Base-by-base conservation (phyloP, 2,888 invertebrate species). In the Platynereis dumerilii region DNA sequence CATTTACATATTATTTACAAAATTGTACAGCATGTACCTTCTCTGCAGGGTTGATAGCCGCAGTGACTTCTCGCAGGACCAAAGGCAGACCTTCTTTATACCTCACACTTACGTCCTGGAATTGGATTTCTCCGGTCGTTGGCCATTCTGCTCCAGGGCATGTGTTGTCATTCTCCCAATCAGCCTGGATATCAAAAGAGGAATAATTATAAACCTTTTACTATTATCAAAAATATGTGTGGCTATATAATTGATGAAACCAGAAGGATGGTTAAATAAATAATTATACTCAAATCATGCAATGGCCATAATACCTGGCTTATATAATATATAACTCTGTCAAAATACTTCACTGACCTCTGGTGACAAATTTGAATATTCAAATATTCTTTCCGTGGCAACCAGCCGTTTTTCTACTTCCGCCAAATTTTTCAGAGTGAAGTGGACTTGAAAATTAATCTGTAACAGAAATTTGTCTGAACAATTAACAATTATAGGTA, bases 391-490 rank as follows among this genome's bases (percentile, higher is more conserved):
- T n/a, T 48, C 48, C 3, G 17, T 22, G 17, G 48, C 48, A n/a
- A 48, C 48, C 3, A 48, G 22, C 22, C 48, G 5, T 48, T n/a
- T 48, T n/a, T 48, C 48, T 3, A n/a, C 3, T 48, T 48, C 48
- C 3, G 48, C n/a, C 7, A 48, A 22, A 48, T 48, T 48, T n/a
- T 12, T 48, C 48, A 48, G n/a, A 7, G 22, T 7, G 48, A 20
- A 48, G 48, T 48, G 20, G 17, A 48, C 7, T 22, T 48, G 48
- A n/a, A n/a, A 48, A 7, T n/a, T 48, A n/a, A 48, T 48, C 48
- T 48, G 48, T 22, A 48, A 42, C n/a, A n/a, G n/a, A n/a, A n/a
- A n/a, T n/a, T n/a, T n/a, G n/a, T n/a, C n/a, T n/a, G n/a, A n/a
- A n/a, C n/a, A n/a, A n/a, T n/a, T n/a, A n/a, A n/a, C n/a, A n/a